Evolutionary conservation across 2,888 invertebrate species (phyloP).

Genomic region (Folsomia candida): DNA sequence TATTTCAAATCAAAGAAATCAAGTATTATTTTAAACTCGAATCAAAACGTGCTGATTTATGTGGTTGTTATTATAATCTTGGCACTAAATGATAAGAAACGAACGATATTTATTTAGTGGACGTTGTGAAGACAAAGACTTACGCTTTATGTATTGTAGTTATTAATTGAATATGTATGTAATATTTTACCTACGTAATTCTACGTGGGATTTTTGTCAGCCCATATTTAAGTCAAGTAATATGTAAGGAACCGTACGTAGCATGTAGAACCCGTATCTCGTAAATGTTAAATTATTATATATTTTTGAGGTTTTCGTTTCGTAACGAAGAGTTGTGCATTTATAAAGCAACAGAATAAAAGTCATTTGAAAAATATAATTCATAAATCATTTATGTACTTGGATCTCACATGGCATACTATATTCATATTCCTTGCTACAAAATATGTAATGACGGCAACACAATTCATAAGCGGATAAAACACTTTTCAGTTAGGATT

Average conservation of each 20-base stretch:
- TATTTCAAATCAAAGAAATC: constrained; percentile 1
- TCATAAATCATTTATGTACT: too few species aligned
- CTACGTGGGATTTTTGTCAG: too few species aligned
- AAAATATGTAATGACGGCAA: too few species aligned
- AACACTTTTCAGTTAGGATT: too few species aligned
- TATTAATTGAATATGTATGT: too few species aligned
- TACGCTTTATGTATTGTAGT: constrained; percentile 14
- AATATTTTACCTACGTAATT: background rate
- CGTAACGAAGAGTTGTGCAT: background rate
- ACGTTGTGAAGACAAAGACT: constrained; percentile 17
- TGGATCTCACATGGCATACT: too few species aligned
- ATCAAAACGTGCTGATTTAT: background rate
- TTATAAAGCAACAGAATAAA: background rate
- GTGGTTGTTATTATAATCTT: background rate
- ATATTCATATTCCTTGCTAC: too few species aligned
- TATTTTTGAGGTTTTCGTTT: constrained; percentile 2
- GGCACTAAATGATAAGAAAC: background rate
- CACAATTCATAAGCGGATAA: too few species aligned
- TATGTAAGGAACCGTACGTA: too few species aligned
- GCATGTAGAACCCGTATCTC: too few species aligned
- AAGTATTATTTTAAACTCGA: constrained; percentile 3
- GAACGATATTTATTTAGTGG: background rate
- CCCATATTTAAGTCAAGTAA: too few species aligned
- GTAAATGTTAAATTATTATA: background rate
- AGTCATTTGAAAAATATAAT: background rate